Conservation (phyloP, 1,140 invertebrate species). For the Lineus longissimus region DNA sequence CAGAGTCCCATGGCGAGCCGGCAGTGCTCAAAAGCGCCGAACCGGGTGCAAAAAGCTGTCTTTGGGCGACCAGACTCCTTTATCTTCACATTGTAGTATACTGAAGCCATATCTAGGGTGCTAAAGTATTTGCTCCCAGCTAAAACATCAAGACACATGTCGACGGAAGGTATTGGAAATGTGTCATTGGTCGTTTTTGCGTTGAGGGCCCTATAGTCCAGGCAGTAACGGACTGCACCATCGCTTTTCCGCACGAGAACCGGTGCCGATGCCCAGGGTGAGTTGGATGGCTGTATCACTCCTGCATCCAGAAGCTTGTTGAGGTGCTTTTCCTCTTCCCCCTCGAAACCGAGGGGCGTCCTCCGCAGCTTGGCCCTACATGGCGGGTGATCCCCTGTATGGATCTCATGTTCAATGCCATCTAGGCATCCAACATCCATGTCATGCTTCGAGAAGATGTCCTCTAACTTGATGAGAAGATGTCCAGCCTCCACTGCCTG, state of each 20-base stretch:
- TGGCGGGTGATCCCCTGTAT: too few relatives aligned
- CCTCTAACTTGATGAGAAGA: too few relatives aligned
- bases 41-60: slow-evolving; percentile 18
- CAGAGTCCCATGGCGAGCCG: slow-evolving; percentile 34
- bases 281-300: neutral
- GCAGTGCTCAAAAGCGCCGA: slow-evolving; percentile 24
- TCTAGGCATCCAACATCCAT: too few relatives aligned
- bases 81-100: slow-evolving; percentile 5
- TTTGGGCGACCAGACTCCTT: slow-evolving; percentile 14
- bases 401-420: too few relatives aligned
- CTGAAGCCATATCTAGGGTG: slow-evolving; percentile 1
- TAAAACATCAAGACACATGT: neutral
- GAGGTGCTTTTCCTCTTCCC: neutral
- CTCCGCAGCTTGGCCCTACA: neutral
- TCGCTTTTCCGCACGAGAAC: slow-evolving; percentile 1
- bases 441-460: too few relatives aligned
- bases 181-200: neutral
- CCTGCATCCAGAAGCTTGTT: neutral
- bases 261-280: neutral
- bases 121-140: neutral
- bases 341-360: neutral
- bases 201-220: slow-evolving; percentile 5
- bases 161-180: neutral
- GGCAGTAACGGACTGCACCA: neutral
- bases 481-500: too few relatives aligned